Evolutionary conservation across 1,140 invertebrate genomes (phyloP).

Genomic region (Halotydeus destructor): DNA sequence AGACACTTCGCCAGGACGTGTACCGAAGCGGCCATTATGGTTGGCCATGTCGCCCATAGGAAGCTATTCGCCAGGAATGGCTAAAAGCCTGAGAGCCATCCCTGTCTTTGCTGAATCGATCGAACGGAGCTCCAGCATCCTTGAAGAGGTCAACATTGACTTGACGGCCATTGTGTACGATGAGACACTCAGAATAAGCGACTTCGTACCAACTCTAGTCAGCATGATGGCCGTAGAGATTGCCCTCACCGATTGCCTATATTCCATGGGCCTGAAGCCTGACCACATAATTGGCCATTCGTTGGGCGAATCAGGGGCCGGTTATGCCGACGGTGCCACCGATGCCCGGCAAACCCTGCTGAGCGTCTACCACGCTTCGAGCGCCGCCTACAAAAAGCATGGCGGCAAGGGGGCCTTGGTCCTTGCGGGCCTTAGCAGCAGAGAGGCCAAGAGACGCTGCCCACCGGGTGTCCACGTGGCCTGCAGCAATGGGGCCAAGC

Average conservation of each 20-base stretch:
- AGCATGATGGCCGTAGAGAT: constrained; percentile 84
- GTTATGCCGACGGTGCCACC: constrained; percentile 84
- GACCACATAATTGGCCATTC: constrained; percentile 92
- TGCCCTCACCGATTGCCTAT: constrained; percentile 67
- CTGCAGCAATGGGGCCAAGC: constrained; percentile 80
- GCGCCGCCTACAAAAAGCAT: constrained; percentile 54
- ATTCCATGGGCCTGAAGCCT: constrained; percentile 47
- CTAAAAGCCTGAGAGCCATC: constrained; percentile 50
- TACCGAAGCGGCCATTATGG: constrained; percentile 9
- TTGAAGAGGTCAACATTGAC: constrained; percentile 55
- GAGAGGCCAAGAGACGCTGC: constrained; percentile 48
- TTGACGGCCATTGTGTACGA: constrained; percentile 43
- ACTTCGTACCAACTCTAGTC: constrained; percentile 88
- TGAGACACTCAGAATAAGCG: constrained; percentile 53
- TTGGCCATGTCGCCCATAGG: constrained; percentile 91
- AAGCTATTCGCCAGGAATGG: constrained; percentile 87
- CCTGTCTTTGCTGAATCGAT: constrained; percentile 55
- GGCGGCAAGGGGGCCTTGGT: constrained; percentile 29
- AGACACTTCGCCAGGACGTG: no score
- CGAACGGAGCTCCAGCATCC: constrained; percentile 42
- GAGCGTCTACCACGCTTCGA: constrained; percentile 75
- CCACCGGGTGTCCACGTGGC: constrained; percentile 56
- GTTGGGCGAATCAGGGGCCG: constrained; percentile 80
- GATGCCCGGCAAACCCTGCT: constrained; percentile 77
- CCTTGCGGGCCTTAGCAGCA: constrained; percentile 54